Base-by-base conservation (phyloP, 2,797 vertebrate species). In the Cossypha caffra region DNA sequence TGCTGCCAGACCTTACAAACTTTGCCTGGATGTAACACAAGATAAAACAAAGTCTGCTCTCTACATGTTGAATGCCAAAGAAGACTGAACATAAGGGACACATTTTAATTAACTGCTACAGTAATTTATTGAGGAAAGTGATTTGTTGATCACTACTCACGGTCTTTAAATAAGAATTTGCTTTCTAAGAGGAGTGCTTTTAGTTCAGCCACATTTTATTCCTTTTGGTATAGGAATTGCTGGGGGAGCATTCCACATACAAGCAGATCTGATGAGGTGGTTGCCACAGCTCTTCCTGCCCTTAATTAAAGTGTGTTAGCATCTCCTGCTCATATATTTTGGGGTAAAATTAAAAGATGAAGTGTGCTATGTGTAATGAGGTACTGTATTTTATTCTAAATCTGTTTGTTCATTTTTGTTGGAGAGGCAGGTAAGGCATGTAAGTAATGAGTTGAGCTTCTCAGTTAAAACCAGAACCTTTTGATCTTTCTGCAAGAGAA, bases 61-160 rank as follows among this genome's bases (percentile, higher is more conserved):
- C 52, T 57, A 5, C 45, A 33, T n/a, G 38, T 8, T 66, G 55
- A 23, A 68, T 73, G 71, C 48, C 47, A 76, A 88, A 81, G 66
- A 62, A 90, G 81, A 76, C 13, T 26, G 62, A 94, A 93, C 43
- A 66, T 84, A 88, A 92, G 67, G 69, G 47, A 72, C 40, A 51
- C 7, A 5, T 52, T 88, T 88, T 90, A 86, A 92, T 93, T 96
- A 95, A 81, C 73, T 84, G 55, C 80, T 78, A 19, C 62, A 75
- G 77, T 78, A 54, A 80, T 78, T 90, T 96, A 66, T 88, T 94
- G 88, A 90, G 38, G 38, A 50, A 54, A 84, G 58, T 54, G 50
- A 54, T 90, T 84, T 85, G 51, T 54, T 74, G 61, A 64, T 92
- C n/a, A 16, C 42, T 80, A 12, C 29, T 75, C 78, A 31, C 13